Base-by-base conservation (phyloP, 2,888 invertebrate species). In the Conistra vaccinii region DNA sequence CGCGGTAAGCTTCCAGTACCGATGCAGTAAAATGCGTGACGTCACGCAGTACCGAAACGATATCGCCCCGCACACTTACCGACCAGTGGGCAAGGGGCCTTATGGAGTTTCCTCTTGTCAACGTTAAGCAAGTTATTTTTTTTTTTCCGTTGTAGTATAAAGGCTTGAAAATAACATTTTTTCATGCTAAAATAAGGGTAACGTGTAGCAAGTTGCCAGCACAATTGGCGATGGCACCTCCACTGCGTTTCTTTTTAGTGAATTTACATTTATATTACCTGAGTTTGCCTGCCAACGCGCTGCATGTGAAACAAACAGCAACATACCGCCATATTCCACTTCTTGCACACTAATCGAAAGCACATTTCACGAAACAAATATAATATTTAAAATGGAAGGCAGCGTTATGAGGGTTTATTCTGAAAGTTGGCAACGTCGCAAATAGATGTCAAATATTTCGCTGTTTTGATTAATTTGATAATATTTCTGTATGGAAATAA, bases 231-330 rank as follows among this genome's bases (percentile, higher is more conserved):
- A 81, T 80, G 78, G 75, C 80, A 85, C 80, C 66, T 80, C 79
- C 69, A 73, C 76, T 89, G 87, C 88, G 87, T 90, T 91, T 92
- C 91, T 91, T 92, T 78, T 89, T 89, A 86, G 83, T 84, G 81
- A 89, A 94, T 93, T 93, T 92, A 93, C 93, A 93, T 93, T 92
- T 93, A 93, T 93, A 93, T 93, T 92, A 93, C 90, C 89, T 84
- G 89, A 90, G 89, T 91, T 90, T 91, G 90, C 88, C 75, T 80
- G 87, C 83, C 80, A 84, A 85, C 86, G 86, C 79, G 88, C 81
- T 90, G 91, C 89, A 91, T 82, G 74, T 86, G 88, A 89, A 91
- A 90, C 88, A 89, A 86, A 86, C 83, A 77, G 74, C 71, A 77
- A 74, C 76, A 75, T 73, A 81, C 62, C 79, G 77, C 85, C 85